phyloP scores from a whole-genome alignment of 2,797 vertebrate genomes.

The Mormyrops attenuatus region DNA sequence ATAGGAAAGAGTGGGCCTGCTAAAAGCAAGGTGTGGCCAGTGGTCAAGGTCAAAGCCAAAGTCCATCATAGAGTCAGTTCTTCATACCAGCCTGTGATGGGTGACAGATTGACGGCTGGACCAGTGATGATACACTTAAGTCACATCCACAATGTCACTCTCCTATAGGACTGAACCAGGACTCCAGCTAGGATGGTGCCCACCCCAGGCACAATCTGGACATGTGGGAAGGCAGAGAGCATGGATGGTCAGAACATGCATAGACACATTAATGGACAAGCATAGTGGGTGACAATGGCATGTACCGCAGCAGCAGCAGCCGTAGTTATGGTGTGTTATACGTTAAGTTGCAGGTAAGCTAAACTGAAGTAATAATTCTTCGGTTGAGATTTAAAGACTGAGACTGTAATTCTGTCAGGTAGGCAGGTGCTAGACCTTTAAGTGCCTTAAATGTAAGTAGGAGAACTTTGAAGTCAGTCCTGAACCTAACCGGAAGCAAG shows the following conservation, averaged over 20 bases:
- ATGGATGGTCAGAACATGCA: background rate
- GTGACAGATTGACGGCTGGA: background rate
- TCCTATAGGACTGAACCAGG: background rate
- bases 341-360: background rate
- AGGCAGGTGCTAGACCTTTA: background rate
- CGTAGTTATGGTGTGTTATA: background rate
- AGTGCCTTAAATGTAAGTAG: background rate
- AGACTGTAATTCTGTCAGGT: background rate
- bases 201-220: background rate
- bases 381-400: background rate
- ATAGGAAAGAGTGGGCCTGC: too few relatives aligned
- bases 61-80: background rate
- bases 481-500: background rate
- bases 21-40: too few relatives aligned
- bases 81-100: background rate
- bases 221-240: background rate
- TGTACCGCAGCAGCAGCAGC: background rate
- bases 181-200: too few relatives aligned
- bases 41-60: background rate
- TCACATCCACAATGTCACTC: background rate
- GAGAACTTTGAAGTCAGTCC: background rate
- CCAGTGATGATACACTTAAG: background rate
- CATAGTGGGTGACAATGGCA: background rate
- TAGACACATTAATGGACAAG: background rate
- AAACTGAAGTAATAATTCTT: background rate